Evolutionary conservation across 2,797 vertebrate genomes (phyloP).

Genomic region (Mus minutoides): DNA sequence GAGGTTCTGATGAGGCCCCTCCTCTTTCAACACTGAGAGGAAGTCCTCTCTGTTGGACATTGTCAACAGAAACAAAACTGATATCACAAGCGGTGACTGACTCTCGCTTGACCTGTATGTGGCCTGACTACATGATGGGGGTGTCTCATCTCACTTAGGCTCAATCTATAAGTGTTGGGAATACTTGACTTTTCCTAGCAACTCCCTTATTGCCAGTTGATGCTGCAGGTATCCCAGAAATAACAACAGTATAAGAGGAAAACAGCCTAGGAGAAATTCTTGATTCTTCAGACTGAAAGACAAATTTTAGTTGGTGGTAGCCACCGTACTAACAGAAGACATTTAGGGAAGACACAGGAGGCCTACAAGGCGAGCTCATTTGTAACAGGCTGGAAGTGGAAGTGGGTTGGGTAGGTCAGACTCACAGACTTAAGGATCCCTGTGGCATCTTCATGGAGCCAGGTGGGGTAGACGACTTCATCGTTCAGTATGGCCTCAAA

Average conservation of each 20-base stretch:
- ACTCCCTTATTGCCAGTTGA: not conserved
- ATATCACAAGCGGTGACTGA: not conserved
- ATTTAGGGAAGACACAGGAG: not conserved
- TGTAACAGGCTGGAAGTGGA: not conserved
- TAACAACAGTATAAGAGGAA: not conserved
- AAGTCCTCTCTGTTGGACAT: not conserved
- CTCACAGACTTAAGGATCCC: constrained; percentile 97
- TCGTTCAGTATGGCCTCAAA: constrained; percentile 98
- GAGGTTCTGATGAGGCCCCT: not conserved
- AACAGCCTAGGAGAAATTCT: not conserved
- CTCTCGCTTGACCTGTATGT: not conserved
- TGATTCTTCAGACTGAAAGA: constrained; percentile 20
- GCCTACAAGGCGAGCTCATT: not conserved
- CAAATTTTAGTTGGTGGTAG: not conserved
- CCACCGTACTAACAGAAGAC: not conserved
- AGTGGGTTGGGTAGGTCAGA: constrained; percentile 44
- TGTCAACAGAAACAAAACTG: not conserved
- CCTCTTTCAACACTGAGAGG: not conserved
- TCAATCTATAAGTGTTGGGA: not conserved
- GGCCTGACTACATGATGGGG: not conserved
- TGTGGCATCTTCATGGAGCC: constrained; percentile 94
- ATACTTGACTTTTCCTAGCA: not conserved
- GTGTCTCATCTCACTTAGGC: not conserved
- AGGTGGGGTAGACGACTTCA: constrained; percentile 94
- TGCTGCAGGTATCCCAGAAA: not conserved